Evolutionary conservation across 2,888 invertebrate genomes (phyloP), one percentile per base, ranked within the genome.

Genomic region (Pantelozetes paolii): DNA sequence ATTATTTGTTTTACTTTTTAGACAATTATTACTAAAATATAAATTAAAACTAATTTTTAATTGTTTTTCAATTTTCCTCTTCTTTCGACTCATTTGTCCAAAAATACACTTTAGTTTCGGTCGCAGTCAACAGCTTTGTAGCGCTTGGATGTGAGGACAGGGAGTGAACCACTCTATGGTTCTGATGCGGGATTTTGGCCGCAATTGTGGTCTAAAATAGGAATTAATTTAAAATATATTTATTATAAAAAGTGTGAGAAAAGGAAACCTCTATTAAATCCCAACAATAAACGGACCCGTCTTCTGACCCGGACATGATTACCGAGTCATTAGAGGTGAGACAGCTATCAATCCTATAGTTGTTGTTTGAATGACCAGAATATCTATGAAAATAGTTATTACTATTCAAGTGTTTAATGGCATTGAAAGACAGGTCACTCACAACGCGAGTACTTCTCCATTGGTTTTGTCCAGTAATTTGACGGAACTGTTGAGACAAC

Each of bases 231-330:
- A 67, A 26, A 6, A n/a, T n/a, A n/a, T n/a, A n/a, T n/a, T n/a
- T n/a, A n/a, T 8, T 71, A n/a, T 72, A 73, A 73, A 36, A 54
- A 54, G 54, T 54, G 5, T 48, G 20, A 48, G 5, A 48, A 23
- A 54, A 18, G 6, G 54, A 71, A 72, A 83, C 84, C 77, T 89
- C 89, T 3, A 96, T 87, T 59, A 99, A 85, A 83, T 96, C 94
- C 92, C 95, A 99, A 79, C 89, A 87, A 84, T 90, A 91, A 8
- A 94, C 84, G 78, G 87, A 86, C 0, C 97, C 97, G 76, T 90
- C 89, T 18, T 90, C 90, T 0, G 96, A 95, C 0, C 98, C 98
- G 26, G 92, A 91, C 57, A 97, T 84, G 62, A 99, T 88, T 79
- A 89, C 89, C 67, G 89, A 89, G 81, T 98, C 97, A 77, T 88